Percentiles rank a stretch among this genome's conserved stretches.
These are phyloP conservation scores for Candoia aspera DNA, from an alignment of 2,113 vertebrate species.

Conservation along the genomic window DNA sequence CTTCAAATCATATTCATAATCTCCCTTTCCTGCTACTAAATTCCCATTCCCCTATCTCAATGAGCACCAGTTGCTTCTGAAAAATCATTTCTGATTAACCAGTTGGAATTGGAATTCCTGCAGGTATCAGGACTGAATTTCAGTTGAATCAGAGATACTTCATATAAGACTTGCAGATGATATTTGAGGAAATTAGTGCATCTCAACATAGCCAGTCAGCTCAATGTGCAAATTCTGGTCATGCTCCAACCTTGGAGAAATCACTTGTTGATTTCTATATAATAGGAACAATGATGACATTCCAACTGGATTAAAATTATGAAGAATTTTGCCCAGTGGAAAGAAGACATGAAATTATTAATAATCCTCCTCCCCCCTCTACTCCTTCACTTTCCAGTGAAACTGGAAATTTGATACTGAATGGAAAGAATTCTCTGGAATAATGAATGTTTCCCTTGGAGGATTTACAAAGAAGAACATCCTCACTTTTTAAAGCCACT, in stretches of 20 bases:
- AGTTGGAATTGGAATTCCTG: background rate
- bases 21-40: background rate
- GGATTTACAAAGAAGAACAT: background rate
- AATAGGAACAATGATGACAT: too few relatives aligned
- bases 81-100: background rate
- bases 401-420: background rate
- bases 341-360: background rate
- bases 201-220: too few relatives aligned
- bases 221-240: too few relatives aligned
- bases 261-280: too few relatives aligned
- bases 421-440: background rate
- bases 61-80: background rate
- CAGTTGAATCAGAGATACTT: background rate
- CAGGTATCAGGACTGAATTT: background rate
- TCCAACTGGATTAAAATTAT: background rate
- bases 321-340: background rate
- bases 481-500: background rate
- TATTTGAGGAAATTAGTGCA: too few relatives aligned
- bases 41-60: background rate
- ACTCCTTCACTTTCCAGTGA: conserved; percentile 1
- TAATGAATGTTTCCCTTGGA: background rate
- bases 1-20: background rate
- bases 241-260: too few relatives aligned
- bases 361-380: background rate
- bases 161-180: background rate